These are phyloP conservation scores for Crenuchus spilurus DNA, from an alignment of 2,797 vertebrate species.

Conservation along the genomic window DNA sequence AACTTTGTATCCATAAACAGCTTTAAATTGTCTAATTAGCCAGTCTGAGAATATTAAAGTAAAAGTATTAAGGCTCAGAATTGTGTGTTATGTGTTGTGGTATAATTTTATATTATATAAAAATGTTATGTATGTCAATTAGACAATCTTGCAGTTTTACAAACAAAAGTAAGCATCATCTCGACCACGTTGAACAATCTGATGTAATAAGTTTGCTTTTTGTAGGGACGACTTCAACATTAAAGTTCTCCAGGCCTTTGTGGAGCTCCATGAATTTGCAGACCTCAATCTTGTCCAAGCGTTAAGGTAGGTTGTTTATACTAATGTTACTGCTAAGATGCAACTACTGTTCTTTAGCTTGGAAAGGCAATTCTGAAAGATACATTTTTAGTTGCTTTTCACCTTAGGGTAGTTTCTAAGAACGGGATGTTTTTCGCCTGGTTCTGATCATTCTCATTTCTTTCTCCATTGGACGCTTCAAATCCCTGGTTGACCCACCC, in stretches of 20 bases:
- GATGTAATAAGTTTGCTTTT: conserved; percentile 6
- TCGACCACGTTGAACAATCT: background rate
- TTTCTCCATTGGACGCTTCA: background rate
- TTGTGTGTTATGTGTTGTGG: too few relatives aligned
- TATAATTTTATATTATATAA: too few relatives aligned
- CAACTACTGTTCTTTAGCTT: background rate
- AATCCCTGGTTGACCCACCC: conserved; percentile 4
- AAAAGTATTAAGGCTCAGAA: too few relatives aligned
- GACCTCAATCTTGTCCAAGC: conserved; percentile 98
- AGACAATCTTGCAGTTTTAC: background rate
- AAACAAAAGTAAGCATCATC: background rate
- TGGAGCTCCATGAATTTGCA: conserved; percentile 97
- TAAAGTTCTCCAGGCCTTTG: conserved; percentile 95
- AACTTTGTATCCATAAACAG: too few relatives aligned
- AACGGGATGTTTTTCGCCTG: background rate
- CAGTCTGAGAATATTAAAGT: too few relatives aligned
- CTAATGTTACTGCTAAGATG: background rate
- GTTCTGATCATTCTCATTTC: background rate
- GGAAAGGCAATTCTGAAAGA: background rate
- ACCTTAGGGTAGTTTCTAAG: background rate
- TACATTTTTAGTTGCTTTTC: background rate
- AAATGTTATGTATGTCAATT: too few relatives aligned
- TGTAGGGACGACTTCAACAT: conserved; percentile 94
- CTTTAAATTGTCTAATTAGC: too few relatives aligned
- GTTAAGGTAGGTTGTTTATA: conserved; percentile 85